Evolutionary conservation across 2,797 vertebrate species (phyloP), one percentile per base, ranked within the genome.

Genomic region (Oreochromis mossambicus): DNA sequence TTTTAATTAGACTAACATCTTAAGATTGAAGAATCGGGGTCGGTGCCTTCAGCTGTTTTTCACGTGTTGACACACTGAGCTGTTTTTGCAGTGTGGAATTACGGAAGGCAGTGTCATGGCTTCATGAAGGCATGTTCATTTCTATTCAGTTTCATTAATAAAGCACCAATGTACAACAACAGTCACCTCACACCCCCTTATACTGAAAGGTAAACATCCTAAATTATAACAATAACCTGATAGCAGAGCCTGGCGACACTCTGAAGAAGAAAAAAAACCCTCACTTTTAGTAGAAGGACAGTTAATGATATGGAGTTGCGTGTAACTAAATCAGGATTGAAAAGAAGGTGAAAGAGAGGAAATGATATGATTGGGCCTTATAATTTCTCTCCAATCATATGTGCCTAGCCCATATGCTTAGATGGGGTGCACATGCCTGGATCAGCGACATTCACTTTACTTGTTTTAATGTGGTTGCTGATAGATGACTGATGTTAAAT

Each of bases 261-360:
- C 19, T 8, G 34, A 38, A 63, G 19, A 12, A 43, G 0, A 5
- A 38, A 63, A 56, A 52, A 17, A 56, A 0, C 0, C 0, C 9
- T 13, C 34, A n/a, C 34, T 41, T 38, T 66, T 66, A 21, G 21
- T 21, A 66, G 32, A 36, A 70, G 41, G 41, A 46, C 9, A 70
- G 24, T 70, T 70, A 70, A 46, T 70, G 41, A 46, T 24, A 0
- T 24, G 19, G n/a, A 14, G 61, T 41, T 21, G 34, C 34, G 43
- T 11, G 66, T 46, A 26, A 70, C 24, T 26, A 46, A 46, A 70
- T 46, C 41, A 11, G 66, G 66, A 46, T 5, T 70, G 6, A 1
- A 26, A 5, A 70, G 8, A 26, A 7, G 7, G 66, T 9, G 66
- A 15, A 3, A 46, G 38, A 41, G 36, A 70, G 43, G 66, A 70